phyloP scores from a whole-genome alignment of 2,113 vertebrate species.

The Prietella phreatophila region DNA sequence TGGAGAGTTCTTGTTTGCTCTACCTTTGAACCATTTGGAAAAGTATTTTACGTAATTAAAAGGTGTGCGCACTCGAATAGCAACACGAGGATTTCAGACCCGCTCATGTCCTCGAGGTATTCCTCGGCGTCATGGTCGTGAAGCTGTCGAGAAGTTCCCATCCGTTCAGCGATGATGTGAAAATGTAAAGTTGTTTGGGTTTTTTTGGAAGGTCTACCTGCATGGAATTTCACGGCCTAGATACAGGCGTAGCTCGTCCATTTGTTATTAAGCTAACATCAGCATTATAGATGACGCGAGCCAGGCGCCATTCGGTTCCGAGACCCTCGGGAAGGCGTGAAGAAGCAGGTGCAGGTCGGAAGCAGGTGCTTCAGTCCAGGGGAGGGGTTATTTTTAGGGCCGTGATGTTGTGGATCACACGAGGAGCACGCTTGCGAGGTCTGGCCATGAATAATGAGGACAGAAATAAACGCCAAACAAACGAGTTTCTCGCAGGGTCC shows the following conservation, averaged over 20 bases:
- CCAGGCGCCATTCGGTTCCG: background rate
- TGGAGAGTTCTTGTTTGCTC: background rate
- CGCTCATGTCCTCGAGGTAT: slow-evolving; percentile 28
- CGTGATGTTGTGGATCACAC: too few relatives aligned
- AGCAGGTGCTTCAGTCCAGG: slow-evolving; percentile 24
- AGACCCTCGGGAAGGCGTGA: background rate
- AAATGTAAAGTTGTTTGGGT: too few relatives aligned
- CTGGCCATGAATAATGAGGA: slow-evolving; percentile 5
- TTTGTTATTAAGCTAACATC: slow-evolving; percentile 4
- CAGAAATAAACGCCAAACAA: background rate
- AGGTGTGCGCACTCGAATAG: background rate
- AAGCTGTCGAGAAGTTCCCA: slow-evolving; percentile 17
- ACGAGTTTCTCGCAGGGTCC: too few relatives aligned
- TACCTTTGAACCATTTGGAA: background rate
- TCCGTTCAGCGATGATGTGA: background rate
- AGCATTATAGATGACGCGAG: background rate
- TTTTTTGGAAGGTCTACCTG: background rate
- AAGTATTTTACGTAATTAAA: background rate
- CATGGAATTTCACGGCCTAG: background rate
- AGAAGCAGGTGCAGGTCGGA: slow-evolving; percentile 23
- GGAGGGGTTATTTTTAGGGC: slow-evolving; percentile 43
- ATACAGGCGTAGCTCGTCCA: background rate
- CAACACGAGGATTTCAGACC: slow-evolving; percentile 14
- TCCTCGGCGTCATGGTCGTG: slow-evolving; percentile 24
- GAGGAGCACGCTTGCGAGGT: background rate